phyloP scores from a whole-genome alignment of 1,140 invertebrate genomes.

The Drosophila biarmipes region DNA sequence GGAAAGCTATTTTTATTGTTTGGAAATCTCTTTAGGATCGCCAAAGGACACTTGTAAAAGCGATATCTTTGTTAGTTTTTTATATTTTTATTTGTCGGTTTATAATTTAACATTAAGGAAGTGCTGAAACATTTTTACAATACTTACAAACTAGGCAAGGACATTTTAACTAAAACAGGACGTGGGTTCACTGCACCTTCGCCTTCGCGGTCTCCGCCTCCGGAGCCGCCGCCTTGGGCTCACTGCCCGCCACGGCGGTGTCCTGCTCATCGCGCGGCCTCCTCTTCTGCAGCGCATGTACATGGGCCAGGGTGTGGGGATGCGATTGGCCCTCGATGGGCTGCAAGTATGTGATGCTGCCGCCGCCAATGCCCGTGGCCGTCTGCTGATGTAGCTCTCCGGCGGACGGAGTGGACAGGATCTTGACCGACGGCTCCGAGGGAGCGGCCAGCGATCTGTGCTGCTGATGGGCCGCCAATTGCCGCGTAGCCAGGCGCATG shows the following conservation, averaged over 20 bases:
- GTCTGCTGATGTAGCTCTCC: constrained; percentile 61
- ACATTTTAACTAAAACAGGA: constrained; percentile 73
- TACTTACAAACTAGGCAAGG: constrained; percentile 77
- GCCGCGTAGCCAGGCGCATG: constrained; percentile 75
- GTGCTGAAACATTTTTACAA: constrained; percentile 82
- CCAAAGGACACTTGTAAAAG: not conserved
- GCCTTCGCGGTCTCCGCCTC: constrained; percentile 20
- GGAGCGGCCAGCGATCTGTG: constrained; percentile 61
- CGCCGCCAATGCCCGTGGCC: constrained; percentile 66
- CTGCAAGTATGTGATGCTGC: constrained; percentile 74
- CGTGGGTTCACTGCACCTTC: constrained; percentile 38
- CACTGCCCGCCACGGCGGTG: constrained; percentile 67
- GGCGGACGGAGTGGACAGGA: constrained; percentile 66
- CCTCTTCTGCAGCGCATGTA: constrained; percentile 53
- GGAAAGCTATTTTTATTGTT: not conserved
- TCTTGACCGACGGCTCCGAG: constrained; percentile 77
- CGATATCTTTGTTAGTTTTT: constrained; percentile 12
- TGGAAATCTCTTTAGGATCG: not conserved
- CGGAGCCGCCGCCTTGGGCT: constrained; percentile 60
- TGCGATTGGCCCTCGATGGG: constrained; percentile 53
- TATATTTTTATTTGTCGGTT: constrained; percentile 48
- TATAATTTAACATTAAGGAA: constrained; percentile 76
- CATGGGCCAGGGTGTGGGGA: constrained; percentile 26
- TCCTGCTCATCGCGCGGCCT: constrained; percentile 76
- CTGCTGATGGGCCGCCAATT: constrained; percentile 60